These are phyloP conservation scores for Myiagra hebetior DNA, from an alignment of 2,113 vertebrate species.

Conservation along the genomic window DNA sequence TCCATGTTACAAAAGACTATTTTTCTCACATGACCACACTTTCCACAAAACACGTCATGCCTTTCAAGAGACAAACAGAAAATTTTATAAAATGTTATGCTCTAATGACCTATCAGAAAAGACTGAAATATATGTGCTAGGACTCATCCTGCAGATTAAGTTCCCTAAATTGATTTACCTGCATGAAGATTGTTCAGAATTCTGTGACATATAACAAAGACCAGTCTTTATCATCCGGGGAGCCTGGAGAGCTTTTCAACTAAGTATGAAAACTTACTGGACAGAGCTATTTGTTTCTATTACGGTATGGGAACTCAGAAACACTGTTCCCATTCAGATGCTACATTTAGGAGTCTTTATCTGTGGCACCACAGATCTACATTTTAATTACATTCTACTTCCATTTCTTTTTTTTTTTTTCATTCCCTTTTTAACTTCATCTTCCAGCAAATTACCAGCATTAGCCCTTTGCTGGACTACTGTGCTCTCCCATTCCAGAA, in stretches of 20 bases:
- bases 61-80: neutral
- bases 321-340: neutral
- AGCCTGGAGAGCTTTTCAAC: neutral
- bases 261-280: neutral
- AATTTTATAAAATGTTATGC: neutral
- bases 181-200: neutral
- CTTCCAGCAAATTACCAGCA: neutral
- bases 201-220: fast-evolving
- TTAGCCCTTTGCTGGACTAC: neutral
- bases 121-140: neutral
- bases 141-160: neutral
- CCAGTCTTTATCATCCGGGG: neutral
- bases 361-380: neutral
- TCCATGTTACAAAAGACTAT: neutral
- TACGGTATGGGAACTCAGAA: neutral
- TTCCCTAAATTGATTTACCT: neutral
- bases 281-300: neutral
- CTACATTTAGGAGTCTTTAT: neutral
- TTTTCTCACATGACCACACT: neutral
- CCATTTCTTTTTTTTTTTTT: neutral
- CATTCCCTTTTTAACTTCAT: neutral
- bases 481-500: neutral
- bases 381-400: neutral
- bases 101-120: neutral
- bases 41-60: neutral